Conservation (phyloP, 2,888 invertebrate species). For the Tryphoninae sp. region DNA sequence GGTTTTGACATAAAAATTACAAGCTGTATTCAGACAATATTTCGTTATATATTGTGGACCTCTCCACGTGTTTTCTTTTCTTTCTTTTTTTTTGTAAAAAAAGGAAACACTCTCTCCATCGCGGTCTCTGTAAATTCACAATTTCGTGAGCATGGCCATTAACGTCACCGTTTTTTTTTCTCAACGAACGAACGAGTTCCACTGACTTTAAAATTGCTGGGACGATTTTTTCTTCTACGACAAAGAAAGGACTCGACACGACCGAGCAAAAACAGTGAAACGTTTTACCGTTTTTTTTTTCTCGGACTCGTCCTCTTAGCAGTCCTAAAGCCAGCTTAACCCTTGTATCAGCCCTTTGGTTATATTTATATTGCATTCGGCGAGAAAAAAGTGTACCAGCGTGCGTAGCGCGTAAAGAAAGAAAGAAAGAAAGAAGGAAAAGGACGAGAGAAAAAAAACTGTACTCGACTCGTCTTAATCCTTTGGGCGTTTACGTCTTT, state of each 20-base stretch:
- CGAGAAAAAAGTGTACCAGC: conserved; percentile 52
- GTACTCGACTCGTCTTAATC: conserved; percentile 60
- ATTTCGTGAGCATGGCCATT: conserved; percentile 16
- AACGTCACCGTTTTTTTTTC: conserved; percentile 41
- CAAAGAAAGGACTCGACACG: conserved; percentile 41
- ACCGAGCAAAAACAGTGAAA: conserved; percentile 56
- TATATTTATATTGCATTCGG: conserved; percentile 55
- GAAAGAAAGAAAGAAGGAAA: conserved; percentile 14
- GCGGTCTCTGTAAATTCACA: conserved; percentile 46
- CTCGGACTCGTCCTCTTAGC: conserved; percentile 22
- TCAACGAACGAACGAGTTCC: conserved; percentile 50
- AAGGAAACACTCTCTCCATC: conserved; percentile 36
- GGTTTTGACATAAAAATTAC: neutral
- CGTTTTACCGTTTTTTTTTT: conserved; percentile 65
- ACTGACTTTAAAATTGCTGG: conserved; percentile 65
- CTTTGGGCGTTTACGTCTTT: conserved; percentile 64
- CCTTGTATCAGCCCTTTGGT: conserved; percentile 39
- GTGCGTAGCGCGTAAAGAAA: conserved; percentile 20
- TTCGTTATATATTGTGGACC: conserved; percentile 30
- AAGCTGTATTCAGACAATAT: neutral
- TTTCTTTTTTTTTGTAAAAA: conserved; percentile 23
- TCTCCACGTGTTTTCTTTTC: conserved; percentile 23
- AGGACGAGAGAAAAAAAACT: conserved; percentile 42
- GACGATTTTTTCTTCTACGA: conserved; percentile 17
- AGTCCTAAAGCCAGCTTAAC: conserved; percentile 57